Conservation (phyloP, 2,113 vertebrate genomes). For the Petrocephalus microphthalmus region DNA sequence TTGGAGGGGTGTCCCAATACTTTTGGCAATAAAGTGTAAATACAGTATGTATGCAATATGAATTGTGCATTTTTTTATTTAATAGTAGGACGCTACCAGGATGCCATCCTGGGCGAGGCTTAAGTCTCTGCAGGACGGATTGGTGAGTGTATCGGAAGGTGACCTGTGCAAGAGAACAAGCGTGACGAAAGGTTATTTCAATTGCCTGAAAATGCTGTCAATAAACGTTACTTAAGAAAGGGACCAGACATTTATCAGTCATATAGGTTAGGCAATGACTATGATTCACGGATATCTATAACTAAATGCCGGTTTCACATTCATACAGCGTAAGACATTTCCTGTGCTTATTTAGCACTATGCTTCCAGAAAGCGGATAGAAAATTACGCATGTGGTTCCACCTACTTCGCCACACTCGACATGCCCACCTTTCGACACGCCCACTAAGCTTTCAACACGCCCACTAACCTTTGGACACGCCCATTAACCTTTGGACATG, state of each 20-base stretch:
- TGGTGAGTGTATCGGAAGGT: background rate
- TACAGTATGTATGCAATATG: background rate
- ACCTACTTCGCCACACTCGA: background rate
- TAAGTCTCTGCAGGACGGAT: background rate
- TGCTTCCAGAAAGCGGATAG: background rate
- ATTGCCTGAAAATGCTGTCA: background rate
- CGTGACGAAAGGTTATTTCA: background rate
- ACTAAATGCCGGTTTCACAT: too few species aligned
- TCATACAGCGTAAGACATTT: too few species aligned
- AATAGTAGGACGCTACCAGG: background rate
- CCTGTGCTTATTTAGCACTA: too few species aligned
- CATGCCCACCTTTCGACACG: background rate
- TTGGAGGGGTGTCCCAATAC: too few species aligned
- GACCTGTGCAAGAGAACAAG: background rate
- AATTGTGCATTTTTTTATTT: background rate
- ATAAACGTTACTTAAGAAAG: background rate
- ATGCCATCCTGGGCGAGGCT: background rate
- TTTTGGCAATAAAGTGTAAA: too few species aligned
- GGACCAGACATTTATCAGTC: background rate
- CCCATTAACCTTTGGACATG: background rate
- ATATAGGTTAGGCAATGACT: too few species aligned
- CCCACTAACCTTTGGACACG: too few species aligned
- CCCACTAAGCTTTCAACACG: background rate
- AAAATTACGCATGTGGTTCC: background rate
- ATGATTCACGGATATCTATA: too few species aligned